These are phyloP conservation scores for Vespertilio murinus DNA, from an alignment of 2,797 vertebrate genomes.

Conservation along the genomic window DNA sequence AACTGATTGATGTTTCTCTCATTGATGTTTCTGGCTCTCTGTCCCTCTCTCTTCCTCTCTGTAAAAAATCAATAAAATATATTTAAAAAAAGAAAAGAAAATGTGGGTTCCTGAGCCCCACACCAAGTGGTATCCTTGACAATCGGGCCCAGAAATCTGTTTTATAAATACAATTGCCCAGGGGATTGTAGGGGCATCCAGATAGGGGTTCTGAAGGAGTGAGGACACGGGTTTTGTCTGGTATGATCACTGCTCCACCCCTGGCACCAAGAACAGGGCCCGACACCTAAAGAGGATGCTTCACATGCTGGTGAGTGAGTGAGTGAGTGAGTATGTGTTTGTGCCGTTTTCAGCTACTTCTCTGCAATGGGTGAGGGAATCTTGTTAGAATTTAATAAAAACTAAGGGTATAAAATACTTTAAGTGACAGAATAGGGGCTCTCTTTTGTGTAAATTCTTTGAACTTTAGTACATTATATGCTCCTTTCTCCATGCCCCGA, in stretches of 20 bases:
- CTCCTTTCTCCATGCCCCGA: background rate
- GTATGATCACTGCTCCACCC: background rate
- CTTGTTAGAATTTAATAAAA: background rate
- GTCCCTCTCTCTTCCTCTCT: too few relatives aligned
- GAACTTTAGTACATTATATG: background rate
- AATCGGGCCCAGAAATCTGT: background rate
- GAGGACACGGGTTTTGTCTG: background rate
- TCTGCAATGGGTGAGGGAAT: background rate
- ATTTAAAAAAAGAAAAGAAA: too few relatives aligned
- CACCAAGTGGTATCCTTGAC: background rate
- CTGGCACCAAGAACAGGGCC: background rate
- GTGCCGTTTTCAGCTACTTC: background rate
- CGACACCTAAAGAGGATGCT: background rate
- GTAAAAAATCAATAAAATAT: too few relatives aligned
- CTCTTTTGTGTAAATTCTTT: background rate
- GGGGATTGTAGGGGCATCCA: background rate
- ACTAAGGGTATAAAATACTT: background rate
- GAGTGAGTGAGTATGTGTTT: background rate
- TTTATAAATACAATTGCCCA: background rate
- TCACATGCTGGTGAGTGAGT: background rate
- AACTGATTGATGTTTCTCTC: too few relatives aligned
- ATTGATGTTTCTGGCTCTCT: too few relatives aligned
- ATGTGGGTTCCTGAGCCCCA: background rate
- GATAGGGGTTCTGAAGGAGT: background rate
- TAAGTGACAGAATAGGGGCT: background rate